These are phyloP conservation scores for Erithacus rubecula DNA, from an alignment of 2,797 vertebrate species.

Conservation along the genomic window DNA sequence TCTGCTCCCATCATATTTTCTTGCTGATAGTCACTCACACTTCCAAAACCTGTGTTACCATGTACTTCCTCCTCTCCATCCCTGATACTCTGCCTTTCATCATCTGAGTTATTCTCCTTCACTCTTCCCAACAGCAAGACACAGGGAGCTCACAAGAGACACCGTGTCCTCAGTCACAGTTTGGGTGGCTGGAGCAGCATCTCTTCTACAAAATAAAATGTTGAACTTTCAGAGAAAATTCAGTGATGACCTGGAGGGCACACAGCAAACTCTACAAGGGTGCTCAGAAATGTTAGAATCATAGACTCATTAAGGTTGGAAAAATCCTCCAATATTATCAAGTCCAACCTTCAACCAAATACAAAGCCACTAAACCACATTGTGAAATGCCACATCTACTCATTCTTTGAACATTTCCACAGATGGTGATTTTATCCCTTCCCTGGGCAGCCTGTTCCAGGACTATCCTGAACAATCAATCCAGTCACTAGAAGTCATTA, in stretches of 20 bases:
- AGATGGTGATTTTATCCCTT: neutral
- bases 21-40: neutral
- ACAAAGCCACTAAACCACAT: neutral
- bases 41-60: neutral
- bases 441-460: neutral
- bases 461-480: slow-evolving; percentile 24
- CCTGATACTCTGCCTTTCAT: neutral
- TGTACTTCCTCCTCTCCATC: neutral
- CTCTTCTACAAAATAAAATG: neutral
- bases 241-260: neutral
- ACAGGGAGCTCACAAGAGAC: neutral
- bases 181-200: neutral
- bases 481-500: slow-evolving; percentile 28
- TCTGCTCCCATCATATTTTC: neutral
- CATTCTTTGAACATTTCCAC: neutral
- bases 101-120: neutral
- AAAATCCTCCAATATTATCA: neutral
- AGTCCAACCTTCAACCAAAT: neutral
- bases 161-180: neutral
- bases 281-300: neutral
- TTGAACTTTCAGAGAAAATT: neutral
- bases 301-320: neutral
- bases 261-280: neutral
- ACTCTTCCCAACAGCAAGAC: neutral
- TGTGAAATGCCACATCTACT: rapidly evolving